Base-by-base conservation (phyloP, 2,113 vertebrate genomes). In the Orthonyx spaldingii region DNA sequence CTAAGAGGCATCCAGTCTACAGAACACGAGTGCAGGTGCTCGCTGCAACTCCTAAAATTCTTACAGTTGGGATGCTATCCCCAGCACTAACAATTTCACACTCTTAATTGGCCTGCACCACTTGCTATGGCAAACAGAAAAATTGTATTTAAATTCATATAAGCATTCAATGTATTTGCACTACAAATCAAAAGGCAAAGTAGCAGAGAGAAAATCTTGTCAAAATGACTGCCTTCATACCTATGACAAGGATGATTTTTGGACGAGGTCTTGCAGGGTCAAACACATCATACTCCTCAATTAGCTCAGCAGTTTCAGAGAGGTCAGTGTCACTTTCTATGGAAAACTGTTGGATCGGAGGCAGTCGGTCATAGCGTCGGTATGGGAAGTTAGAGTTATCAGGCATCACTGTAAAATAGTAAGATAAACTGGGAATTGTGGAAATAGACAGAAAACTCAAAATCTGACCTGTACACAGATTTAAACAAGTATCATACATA, bases 261-360 rank as follows among this genome's bases (percentile, higher is more conserved):
- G 99, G 99, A 49, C 99, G 98, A 3, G 99, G 98, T 94, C 98
- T 98, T 57, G 98, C 96, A 5, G 99, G 99, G 88, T 99, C 99
- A 42, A 99, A 99, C 46, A 99, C 99, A 59, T 99, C 99, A 1
- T 99, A 99, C 88, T 99, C 99, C 95, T 99, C 99, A 66, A 99
- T 99, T 60, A 99, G 98, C 97, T 99, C 99, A 3, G 99, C 99
- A 2, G 99, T 99, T 98, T 99, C 99, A 2, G 99, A 99, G 80
- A 99, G 98, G 96, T 99, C 99, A 0, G 99, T 99, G 97, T 99
- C 99, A 35, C 99, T 99, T 96, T 99, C 99, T 66, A 99, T 99
- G 49, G 99, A 99, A 93, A 99, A 99, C 97, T 99, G 99, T 85
- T 99, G 99, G 96, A 99, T 99, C 42, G 99, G 99, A 57, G 99